Conservation (phyloP, 2,797 vertebrate genomes). For the Chiloscyllium punctatum region DNA sequence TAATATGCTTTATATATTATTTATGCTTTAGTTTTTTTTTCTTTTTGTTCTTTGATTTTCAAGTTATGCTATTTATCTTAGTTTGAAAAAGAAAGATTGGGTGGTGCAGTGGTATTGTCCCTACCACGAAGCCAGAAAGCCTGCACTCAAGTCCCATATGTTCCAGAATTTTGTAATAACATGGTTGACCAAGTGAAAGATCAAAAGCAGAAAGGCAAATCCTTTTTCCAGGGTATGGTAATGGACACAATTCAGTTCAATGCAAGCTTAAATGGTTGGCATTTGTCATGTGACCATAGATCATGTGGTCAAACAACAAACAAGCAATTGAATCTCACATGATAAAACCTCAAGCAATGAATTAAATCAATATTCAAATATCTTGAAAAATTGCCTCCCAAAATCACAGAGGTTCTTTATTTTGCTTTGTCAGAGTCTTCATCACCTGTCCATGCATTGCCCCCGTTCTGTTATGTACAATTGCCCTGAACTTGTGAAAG, state of each 20-base stretch:
- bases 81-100: background rate
- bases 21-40: background rate
- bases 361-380: background rate
- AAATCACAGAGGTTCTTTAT: background rate
- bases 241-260: background rate
- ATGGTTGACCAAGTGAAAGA: too few species aligned
- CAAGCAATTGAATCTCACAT: background rate
- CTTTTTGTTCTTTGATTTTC: background rate
- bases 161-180: too few species aligned
- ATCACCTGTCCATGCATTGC: background rate
- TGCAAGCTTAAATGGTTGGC: background rate
- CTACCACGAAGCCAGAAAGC: too few species aligned
- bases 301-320: background rate
- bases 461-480: background rate
- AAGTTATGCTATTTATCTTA: background rate
- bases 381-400: background rate
- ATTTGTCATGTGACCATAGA: background rate
- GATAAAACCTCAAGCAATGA: background rate
- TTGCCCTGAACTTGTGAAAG: background rate
- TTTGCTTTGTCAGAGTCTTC: background rate
- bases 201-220: background rate
- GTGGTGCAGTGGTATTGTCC: too few species aligned
- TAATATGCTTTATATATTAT: background rate
- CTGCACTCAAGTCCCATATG: too few species aligned
- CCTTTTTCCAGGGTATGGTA: background rate